phyloP scores from a whole-genome alignment of 2,888 invertebrate species.

The Euphydryas editha region DNA sequence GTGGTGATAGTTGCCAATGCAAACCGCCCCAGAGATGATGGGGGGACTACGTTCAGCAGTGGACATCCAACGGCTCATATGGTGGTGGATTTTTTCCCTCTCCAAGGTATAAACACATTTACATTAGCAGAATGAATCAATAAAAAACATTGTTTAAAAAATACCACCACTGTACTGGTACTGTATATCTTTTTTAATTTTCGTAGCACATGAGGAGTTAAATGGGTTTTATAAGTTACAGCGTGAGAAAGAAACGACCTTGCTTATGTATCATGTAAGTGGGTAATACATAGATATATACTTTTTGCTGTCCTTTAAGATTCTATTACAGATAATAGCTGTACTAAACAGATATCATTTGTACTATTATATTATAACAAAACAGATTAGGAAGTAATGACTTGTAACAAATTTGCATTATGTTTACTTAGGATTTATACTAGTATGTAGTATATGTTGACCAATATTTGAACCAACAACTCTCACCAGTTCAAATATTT shows the following conservation, averaged over 20 bases:
- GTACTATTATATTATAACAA: background rate
- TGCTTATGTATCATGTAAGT: constrained; percentile 49
- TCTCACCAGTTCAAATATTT: too few species aligned
- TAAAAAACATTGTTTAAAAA: too few species aligned
- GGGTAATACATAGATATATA: constrained; percentile 27
- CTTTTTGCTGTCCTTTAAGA: constrained; percentile 36
- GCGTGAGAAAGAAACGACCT: constrained; percentile 76
- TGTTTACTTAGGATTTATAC: background rate
- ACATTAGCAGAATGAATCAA: too few species aligned
- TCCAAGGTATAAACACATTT: too few species aligned
- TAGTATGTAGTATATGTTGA: background rate
- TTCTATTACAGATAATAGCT: constrained; percentile 25
- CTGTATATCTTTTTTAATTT: constrained; percentile 25
- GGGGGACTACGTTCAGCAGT: too few species aligned
- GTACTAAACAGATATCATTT: constrained; percentile 18
- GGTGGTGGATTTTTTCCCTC: too few species aligned
- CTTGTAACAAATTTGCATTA: constrained; percentile 11
- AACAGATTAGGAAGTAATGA: constrained; percentile 19
- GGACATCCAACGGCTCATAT: too few species aligned
- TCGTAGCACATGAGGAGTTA: constrained; percentile 30
- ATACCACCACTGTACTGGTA: too few species aligned
- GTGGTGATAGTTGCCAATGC: too few species aligned
- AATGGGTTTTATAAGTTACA: constrained; percentile 47
- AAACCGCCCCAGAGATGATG: too few species aligned
- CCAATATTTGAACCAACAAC: background rate